Percentiles rank a stretch among this genome's conserved stretches.
phyloP scores from a whole-genome alignment of 2,113 vertebrate species.

The Prietella phreatophila region DNA sequence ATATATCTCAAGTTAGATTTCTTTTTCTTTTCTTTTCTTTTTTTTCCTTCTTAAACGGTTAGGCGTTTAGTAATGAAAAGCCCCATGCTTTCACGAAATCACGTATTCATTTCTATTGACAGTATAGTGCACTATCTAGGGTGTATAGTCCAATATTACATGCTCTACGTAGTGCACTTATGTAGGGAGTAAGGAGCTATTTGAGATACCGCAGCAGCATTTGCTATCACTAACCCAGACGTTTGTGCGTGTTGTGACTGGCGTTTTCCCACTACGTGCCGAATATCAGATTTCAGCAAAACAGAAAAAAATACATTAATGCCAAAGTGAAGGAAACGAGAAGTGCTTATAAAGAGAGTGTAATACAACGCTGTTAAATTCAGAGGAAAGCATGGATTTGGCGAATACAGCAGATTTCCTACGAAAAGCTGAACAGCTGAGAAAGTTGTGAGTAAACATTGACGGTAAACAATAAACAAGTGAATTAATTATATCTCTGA shows the following conservation, averaged over 20 bases:
- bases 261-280: not conserved
- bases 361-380: not conserved
- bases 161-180: not conserved
- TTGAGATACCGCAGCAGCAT: not conserved
- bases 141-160: too few species aligned
- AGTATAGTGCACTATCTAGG: not conserved
- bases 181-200: not conserved
- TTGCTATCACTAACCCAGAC: too few species aligned
- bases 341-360: not conserved
- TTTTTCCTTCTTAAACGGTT: too few species aligned
- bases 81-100: not conserved
- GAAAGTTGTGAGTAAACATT: slow-evolving; percentile 73
- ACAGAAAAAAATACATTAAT: not conserved
- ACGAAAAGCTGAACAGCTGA: slow-evolving; percentile 75
- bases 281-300: not conserved
- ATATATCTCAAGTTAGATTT: not conserved
- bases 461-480: too few species aligned
- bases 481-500: too few species aligned
- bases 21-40: not conserved
- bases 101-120: not conserved
- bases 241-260: not conserved
- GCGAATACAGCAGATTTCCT: slow-evolving; percentile 75
- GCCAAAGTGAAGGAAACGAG: not conserved
- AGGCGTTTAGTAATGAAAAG: not conserved
- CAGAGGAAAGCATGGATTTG: not conserved